phyloP scores from a whole-genome alignment of 1,140 invertebrate species.

The Liolophura sinensis region DNA sequence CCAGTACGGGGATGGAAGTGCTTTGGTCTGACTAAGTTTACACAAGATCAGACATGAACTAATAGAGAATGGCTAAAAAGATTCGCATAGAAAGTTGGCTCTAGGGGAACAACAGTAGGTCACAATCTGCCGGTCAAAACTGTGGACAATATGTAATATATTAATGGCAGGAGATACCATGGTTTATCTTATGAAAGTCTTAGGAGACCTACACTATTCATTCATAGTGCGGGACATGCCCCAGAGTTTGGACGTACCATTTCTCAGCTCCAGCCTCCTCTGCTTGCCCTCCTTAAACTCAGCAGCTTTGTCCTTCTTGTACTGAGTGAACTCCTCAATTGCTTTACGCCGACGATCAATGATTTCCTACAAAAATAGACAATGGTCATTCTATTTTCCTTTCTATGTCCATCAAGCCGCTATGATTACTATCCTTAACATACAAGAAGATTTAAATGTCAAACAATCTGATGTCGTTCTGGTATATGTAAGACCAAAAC shows the following conservation, averaged over 20 bases:
- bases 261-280: constrained; percentile 79
- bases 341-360: constrained; percentile 89
- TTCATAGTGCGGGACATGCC: not conserved
- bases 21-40: not conserved
- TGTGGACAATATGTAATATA: no score
- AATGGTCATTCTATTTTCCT: no score
- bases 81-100: no score
- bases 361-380: constrained; percentile 69
- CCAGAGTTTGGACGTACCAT: constrained; percentile 68
- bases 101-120: no score
- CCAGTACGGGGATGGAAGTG: not conserved
- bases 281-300: constrained; percentile 79
- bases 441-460: no score
- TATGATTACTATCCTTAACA: not conserved
- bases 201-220: not conserved
- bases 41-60: no score
- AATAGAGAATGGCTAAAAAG: no score
- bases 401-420: not conserved
- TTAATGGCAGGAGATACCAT: no score
- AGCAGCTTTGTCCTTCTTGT: constrained; percentile 68
- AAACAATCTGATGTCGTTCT: no score
- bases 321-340: constrained; percentile 84
- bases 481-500: no score
- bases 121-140: no score
- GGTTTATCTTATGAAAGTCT: no score